These are phyloP conservation scores for Pachymerium ferrugineum DNA, from an alignment of 2,888 invertebrate species.

Conservation along the genomic window DNA sequence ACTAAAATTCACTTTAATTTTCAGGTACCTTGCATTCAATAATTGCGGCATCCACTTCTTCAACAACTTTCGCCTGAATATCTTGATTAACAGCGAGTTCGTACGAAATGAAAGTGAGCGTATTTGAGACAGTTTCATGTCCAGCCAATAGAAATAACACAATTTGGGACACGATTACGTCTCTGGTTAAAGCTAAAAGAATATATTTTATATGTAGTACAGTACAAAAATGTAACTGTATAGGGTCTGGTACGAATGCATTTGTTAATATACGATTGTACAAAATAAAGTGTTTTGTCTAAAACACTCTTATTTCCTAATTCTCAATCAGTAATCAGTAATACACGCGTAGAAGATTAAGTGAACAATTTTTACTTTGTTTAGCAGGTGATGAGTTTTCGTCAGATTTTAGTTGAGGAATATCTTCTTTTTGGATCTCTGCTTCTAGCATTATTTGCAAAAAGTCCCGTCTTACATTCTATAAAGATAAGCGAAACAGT, in stretches of 20 bases:
- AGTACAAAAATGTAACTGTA: too few species aligned
- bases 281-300: neutral
- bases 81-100: neutral
- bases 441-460: conserved; percentile 16
- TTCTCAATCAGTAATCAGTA: too few species aligned
- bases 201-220: neutral
- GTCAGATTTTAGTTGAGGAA: neutral
- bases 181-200: neutral
- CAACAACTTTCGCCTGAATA: neutral
- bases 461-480: neutral
- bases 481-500: neutral
- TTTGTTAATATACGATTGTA: too few species aligned
- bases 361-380: too few species aligned
- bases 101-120: neutral
- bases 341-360: too few species aligned
- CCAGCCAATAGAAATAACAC: neutral
- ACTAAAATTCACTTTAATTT: neutral
- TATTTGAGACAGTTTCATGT: neutral
- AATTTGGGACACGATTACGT: neutral
- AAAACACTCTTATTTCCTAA: neutral
- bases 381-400: too few species aligned
- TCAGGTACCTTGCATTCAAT: neutral
- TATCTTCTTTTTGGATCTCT: neutral
- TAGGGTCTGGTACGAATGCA: too few species aligned
- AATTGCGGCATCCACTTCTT: neutral